Base-by-base conservation (phyloP, 2,888 invertebrate genomes). In the Hedychridium roseum region DNA sequence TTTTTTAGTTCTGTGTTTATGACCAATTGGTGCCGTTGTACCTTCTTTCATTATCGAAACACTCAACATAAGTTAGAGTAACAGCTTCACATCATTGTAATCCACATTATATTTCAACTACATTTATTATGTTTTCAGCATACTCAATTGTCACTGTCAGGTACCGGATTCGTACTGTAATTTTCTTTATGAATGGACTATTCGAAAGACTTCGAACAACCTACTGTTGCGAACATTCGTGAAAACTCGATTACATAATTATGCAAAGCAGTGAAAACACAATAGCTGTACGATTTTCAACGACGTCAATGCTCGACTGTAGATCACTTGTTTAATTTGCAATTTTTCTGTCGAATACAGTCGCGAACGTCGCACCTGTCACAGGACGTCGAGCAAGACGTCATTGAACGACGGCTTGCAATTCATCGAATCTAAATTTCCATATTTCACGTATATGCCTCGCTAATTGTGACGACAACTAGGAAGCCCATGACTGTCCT, bases 301-400 rank as follows among this genome's bases (percentile, higher is more conserved):
- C 23, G 5, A 23, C 23, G 9, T 23, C 9, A 23, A 5, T 23
- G 23, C 23, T 30, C 6, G 30, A n/a, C 12, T 11, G 23, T 23
- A 23, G n/a, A 30, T 30, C 30, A 30, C 4, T 11, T 11, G 9
- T 30, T 4, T 30, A 30, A 30, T 30, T 30, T 30, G 11, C 11
- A 30, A 4, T 6, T 30, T 30, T 5, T 11, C 9, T 11, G 11
- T 4, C 6, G 4, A 11, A 30, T 30, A 4, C 12, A 11, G n/a
- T 9, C n/a, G 30, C 11, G 12, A 11, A 30, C 30, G 9, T 4
- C 6, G 11, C 6, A 4, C 3, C 15, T 38, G 38, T 38, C 38
- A 38, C 26, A 27, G 38, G 38, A 38, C 38, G n/a, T 12, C 38
- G 16, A 38, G 38, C 38, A 27, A 38, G 11, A 38, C 38, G 38